Evolutionary conservation across 2,888 invertebrate genomes (phyloP), one percentile per base, ranked within the genome.

Genomic region (Phrixothrix hirtus): DNA sequence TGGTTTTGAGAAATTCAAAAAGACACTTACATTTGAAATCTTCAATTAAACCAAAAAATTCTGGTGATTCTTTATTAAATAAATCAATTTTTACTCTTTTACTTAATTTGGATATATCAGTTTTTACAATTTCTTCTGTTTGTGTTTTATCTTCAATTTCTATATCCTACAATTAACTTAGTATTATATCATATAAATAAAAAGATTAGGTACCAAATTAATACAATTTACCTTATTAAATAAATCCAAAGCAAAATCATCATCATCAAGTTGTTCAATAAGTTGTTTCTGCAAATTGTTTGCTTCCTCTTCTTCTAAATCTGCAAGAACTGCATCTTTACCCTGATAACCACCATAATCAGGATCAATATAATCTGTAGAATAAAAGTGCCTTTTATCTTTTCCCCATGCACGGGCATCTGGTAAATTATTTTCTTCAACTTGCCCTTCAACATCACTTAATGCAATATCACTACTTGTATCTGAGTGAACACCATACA

Each of bases 351-450:
- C 86, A 34, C 87, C 83, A 78, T 88, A 92, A 75, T 94, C 93
- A 65, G 87, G 84, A 78, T 95, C 95, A 10, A 92, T 86, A 75
- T 89, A 93, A 77, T 95, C 94, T 0, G 93, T 90, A 39, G 88
- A 85, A 76, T 94, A 95, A 72, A 85, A 96, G 25, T 83, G 80
- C 50, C 79, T 81, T 64, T 88, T 89, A 60, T 86, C 87, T 68
- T 85, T 87, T 34, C 95, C 95, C 95, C 95, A 95, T 12, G 93
- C 92, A 75, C 88, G 87, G 1, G 84, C 80, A 73, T 92, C 84
- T 0, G 92, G 92, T 57, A 92, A 77, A 66, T 85, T 83, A 70
- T 84, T 84, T 65, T 86, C 84, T 15, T 81, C 79, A 55, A 83
- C 84, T 59, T 85, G 83, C 0, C 86, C 87, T 71, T 92, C 92